Evolutionary conservation across 1,140 invertebrate species (phyloP).

Genomic region (Brachionus angularis): DNA sequence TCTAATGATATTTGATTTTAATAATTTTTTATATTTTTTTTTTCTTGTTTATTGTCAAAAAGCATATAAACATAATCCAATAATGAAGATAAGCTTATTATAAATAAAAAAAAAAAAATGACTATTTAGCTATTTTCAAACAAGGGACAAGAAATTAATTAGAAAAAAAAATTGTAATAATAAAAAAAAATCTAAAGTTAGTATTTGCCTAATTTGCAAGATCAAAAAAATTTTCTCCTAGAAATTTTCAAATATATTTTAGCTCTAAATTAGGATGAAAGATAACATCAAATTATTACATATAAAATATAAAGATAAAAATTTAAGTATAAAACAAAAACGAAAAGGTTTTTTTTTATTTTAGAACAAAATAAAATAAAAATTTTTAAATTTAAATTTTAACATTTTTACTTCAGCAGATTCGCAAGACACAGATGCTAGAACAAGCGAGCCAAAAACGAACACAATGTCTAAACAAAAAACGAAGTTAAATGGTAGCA

Average conservation of each 20-base stretch:
- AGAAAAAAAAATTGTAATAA: conserved; percentile 18
- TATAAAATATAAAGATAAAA: conserved; percentile 30
- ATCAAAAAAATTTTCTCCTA: conserved; percentile 12
- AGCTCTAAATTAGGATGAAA: background rate
- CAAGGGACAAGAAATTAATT: conserved; percentile 19
- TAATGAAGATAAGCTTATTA: conserved; percentile 39
- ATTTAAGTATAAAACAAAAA: conserved; percentile 4
- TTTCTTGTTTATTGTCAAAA: too few relatives aligned
- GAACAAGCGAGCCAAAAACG: too few relatives aligned
- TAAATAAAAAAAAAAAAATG: conserved; percentile 16
- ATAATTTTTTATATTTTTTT: too few relatives aligned
- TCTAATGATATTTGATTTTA: too few relatives aligned
- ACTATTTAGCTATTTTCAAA: conserved; percentile 2
- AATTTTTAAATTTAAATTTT: background rate
- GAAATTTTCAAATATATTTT: background rate
- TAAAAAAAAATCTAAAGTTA: conserved; percentile 10
- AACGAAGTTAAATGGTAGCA: too few relatives aligned
- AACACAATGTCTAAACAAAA: too few relatives aligned
- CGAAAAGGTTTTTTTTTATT: background rate
- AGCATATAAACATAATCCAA: conserved; percentile 19
- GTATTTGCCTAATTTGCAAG: conserved; percentile 12
- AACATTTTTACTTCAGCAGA: too few relatives aligned
- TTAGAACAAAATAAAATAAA: conserved; percentile 24
- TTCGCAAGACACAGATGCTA: too few relatives aligned
- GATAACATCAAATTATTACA: conserved; percentile 21